These are phyloP conservation scores for Zoroaster sp. DNA, from an alignment of 53 echinoderm and acorn worm genomes.

Conservation along the genomic window DNA sequence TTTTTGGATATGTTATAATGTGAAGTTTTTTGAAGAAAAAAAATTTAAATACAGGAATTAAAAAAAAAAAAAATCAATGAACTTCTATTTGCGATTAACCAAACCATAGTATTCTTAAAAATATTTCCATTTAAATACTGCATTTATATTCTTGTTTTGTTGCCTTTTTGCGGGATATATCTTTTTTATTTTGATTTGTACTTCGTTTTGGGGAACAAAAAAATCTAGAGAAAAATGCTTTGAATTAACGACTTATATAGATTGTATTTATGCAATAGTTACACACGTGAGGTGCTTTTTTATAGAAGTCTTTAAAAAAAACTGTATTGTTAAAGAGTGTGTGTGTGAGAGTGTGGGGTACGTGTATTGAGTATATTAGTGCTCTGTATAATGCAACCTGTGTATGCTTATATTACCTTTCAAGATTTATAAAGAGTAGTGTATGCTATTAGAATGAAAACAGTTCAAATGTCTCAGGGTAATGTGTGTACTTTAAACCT, in stretches of 20 bases:
- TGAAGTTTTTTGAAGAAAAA: constrained; percentile 6
- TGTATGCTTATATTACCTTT: constrained; percentile 34
- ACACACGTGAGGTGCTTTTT: constrained; percentile 59
- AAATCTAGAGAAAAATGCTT: constrained; percentile 46
- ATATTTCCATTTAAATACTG: constrained; percentile 59
- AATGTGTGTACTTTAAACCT: constrained; percentile 49
- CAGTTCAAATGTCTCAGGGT: constrained; percentile 55
- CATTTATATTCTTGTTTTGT: constrained; percentile 53
- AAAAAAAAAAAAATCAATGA: constrained; percentile 40
- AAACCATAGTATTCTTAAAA: constrained; percentile 59
- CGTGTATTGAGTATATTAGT: not conserved
- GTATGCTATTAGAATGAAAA: constrained; percentile 32
- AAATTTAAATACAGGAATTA: not conserved
- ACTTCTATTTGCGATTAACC: constrained; percentile 61
- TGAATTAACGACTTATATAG: constrained; percentile 60
- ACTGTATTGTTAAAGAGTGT: not conserved
- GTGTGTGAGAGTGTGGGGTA: constrained; percentile 6
- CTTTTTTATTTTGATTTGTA: constrained; percentile 52
- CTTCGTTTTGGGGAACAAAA: constrained; percentile 18
- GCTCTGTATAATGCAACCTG: constrained; percentile 19
- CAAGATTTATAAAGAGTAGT: constrained; percentile 45
- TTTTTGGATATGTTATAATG: constrained; percentile 53
- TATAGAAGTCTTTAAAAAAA: constrained; percentile 33
- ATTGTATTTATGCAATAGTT: constrained; percentile 62
- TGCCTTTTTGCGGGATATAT: constrained; percentile 51